A percentile compares a stretch with the other conserved stretches of the same genome.
Conservation (phyloP, 1,140 invertebrate genomes). For the Drosophila watanabei region DNA sequence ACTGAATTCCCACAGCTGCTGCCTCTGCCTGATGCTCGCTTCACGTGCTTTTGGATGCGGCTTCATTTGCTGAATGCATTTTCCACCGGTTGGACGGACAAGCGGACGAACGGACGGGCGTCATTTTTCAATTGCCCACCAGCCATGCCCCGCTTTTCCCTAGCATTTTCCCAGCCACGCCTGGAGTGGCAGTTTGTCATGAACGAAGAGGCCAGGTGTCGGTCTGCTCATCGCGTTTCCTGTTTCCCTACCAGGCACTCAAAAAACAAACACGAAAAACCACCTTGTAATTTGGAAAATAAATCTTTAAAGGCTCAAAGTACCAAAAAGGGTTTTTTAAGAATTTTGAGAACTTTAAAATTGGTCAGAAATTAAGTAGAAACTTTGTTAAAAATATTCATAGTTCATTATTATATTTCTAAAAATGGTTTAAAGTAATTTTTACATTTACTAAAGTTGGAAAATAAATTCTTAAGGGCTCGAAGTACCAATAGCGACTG, state of each 20-base stretch:
- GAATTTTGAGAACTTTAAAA: no score
- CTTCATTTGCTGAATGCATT: conserved; percentile 74
- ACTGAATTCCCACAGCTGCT: conserved; percentile 42
- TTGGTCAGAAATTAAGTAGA: background rate
- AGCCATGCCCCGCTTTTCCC: conserved; percentile 4
- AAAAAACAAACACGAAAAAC: background rate
- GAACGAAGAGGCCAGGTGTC: conserved; percentile 42
- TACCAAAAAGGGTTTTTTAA: background rate
- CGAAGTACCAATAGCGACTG: no score
- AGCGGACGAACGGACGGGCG: conserved; percentile 21
- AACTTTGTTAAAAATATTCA: background rate
- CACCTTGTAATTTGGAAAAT: background rate
- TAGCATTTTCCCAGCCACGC: conserved; percentile 39
- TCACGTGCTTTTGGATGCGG: conserved; percentile 52
- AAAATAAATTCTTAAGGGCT: no score
- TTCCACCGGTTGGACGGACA: conserved; percentile 36
- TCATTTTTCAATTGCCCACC: conserved; percentile 72
- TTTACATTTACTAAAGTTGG: background rate
- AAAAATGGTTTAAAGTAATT: background rate
- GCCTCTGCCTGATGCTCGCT: conserved; percentile 25
- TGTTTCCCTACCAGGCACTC: conserved; percentile 21
- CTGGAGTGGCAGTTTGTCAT: conserved; percentile 73
- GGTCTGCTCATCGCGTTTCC: conserved; percentile 48
- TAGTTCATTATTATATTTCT: background rate
- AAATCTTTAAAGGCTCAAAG: background rate